These are phyloP conservation scores for Phylloscopus whistleri DNA, from an alignment of 2,113 vertebrate species.

Conservation along the genomic window DNA sequence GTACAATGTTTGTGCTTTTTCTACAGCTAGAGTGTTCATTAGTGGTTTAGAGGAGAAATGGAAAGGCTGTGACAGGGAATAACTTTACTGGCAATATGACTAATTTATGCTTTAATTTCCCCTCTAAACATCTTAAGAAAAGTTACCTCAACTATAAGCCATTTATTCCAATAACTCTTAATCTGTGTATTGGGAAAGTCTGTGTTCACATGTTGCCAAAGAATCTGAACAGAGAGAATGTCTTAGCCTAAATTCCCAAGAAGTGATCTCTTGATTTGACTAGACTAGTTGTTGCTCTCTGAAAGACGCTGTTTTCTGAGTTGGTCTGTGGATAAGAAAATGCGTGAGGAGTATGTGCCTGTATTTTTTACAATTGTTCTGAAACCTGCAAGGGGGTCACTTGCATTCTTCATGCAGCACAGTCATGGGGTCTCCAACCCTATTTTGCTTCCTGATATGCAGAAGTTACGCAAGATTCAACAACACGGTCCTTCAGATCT, in stretches of 20 bases:
- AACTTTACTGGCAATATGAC: not conserved
- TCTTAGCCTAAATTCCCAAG: not conserved
- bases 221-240: not conserved
- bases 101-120: constrained; percentile 28
- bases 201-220: not conserved
- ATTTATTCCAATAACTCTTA: constrained; percentile 3
- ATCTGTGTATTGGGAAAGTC: not conserved
- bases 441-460: not conserved
- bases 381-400: not conserved
- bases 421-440: not conserved
- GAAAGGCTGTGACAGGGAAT: constrained; percentile 9
- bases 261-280: not conserved
- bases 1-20: not conserved
- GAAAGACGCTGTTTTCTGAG: not conserved
- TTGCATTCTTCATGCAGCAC: not conserved
- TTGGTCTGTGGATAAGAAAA: not conserved
- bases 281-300: not conserved
- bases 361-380: not conserved
- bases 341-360: not conserved
- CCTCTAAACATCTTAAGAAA: constrained; percentile 14
- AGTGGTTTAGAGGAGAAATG: constrained; percentile 23
- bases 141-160: not conserved
- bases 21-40: not conserved
- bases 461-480: not conserved
- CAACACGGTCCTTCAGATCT: not conserved